Base-by-base conservation (phyloP, 2,888 invertebrate species). In the Pachymerium ferrugineum region DNA sequence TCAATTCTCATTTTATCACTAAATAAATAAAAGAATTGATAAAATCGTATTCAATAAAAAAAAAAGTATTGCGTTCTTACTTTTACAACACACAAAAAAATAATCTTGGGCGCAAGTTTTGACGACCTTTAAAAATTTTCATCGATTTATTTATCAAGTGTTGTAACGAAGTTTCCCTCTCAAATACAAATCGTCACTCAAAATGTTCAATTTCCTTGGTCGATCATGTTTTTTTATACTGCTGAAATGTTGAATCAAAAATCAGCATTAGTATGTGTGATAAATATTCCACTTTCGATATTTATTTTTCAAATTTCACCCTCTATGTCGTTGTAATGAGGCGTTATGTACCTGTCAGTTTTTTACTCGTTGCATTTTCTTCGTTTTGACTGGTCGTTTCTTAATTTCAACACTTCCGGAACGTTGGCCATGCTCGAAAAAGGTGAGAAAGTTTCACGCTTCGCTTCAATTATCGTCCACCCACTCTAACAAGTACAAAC, bases 351-450 rank as follows among this genome's bases (percentile, higher is more conserved):
- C 54, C 54, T 54, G 54, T 54, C 54, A 54, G n/a, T 54, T 54
- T 54, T 25, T n/a, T n/a, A n/a, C n/a, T 28, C 25, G 25, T 25
- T 25, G 54, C 25, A 54, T 54, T 54, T 47, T 19, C 54, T 54
- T 54, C 54, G 54, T 28, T 54, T 54, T 28, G 25, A 54, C 22
- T 54, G 12, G 10, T 54, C 54, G 54, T 54, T 54, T 4, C 54
- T 54, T 54, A 54, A 54, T 54, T 54, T 54, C 54, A 6, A 54
- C 54, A 28, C 54, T 54, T 54, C 54, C 54, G 28, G 10, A 54
- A 54, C 54, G 28, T 54, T 28, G 54, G 54, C 54, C 54, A 54
- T 54, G 54, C 54, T 54, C 4, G 28, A 54, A 54, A 54, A 54
- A 12, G 54, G 54, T 54, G 54, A 25, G 54, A 54, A 54, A 25